Evolutionary conservation across 2,113 vertebrate genomes (phyloP), one percentile per base, ranked within the genome.

Genomic region (Pangasianodon hypophthalmus): DNA sequence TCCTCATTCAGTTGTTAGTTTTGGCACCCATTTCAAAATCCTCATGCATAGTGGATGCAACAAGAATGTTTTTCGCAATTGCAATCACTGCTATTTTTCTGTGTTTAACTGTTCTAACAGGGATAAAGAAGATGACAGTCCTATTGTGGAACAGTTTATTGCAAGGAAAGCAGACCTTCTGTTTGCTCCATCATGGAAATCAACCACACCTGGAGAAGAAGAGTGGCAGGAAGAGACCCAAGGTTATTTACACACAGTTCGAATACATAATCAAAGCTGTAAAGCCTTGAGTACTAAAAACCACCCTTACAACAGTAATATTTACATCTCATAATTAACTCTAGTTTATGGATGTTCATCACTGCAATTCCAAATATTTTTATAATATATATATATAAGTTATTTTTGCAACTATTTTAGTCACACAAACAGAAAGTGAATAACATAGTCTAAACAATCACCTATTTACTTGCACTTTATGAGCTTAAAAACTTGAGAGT

Each of bases 161-260:
- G 97, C 98, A 60, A 97, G 97, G 89, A 99, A 99, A 89, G 98
- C 98, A 0, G 98, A 99, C 91, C 96, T 99, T 19, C 96, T 99
- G 0, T 99, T 99, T 91, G 96, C 96, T 3, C 95, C 97, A 44
- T 93, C 97, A 1, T 99, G 98, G 98, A 98, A 96, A 29, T 96
- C 97, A 0, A 93, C 94, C 82, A 90, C 88, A 84, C 94, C 77
- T n/a, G 93, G 71, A 73, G 94, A 95, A 62, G 90, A 94, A 0
- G 96, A 96, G 54, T 89, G 91, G 52, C 95, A 96, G 26, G 97
- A 98, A 48, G 97, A 97, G 1, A 92, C 93, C 19, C 95, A 97
- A 95, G 98, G 98, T 99, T 64, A 18, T 16, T 54, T 48, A 58
- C 1, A 7, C 44, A n/a, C 50, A 48, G 8, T 80, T 18, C 48